Evolutionary conservation across 2,797 vertebrate genomes (phyloP).

Genomic region (Alauda arvensis): DNA sequence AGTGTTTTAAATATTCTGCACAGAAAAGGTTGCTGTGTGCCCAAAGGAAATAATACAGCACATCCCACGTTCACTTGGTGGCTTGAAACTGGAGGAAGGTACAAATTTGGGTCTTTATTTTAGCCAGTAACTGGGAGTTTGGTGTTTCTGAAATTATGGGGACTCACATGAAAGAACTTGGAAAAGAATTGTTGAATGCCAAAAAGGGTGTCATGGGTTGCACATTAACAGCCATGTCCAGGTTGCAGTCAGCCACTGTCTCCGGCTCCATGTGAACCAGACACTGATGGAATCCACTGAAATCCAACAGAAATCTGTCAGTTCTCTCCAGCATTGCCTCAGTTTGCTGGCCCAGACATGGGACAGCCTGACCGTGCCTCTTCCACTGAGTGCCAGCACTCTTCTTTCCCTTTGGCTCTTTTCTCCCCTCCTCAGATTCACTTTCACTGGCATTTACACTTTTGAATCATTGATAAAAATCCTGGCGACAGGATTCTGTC

Average conservation of each 20-base stretch:
- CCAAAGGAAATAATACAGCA: background rate
- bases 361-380: background rate
- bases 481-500: conserved; percentile 89
- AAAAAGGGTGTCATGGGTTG: rapidly evolving
- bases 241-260: background rate
- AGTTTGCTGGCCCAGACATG: background rate
- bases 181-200: background rate
- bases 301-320: background rate
- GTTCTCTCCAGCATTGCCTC: background rate
- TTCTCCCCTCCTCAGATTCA: conserved; percentile 73
- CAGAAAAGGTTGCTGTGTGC: background rate
- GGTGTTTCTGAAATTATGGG: background rate
- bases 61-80: rapidly evolving
- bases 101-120: background rate
- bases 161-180: background rate
- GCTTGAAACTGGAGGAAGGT: background rate
- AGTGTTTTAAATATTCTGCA: conserved; percentile 3
- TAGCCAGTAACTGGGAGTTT: background rate
- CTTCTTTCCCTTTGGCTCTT: background rate
- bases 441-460: conserved; percentile 92
- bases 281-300: background rate
- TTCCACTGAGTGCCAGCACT: background rate
- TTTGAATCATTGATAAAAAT: conserved; percentile 93
- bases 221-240: rapidly evolving
- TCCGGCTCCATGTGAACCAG: background rate